phyloP scores from a whole-genome alignment of 2,888 invertebrate genomes.

The Odontocerum albicorne region DNA sequence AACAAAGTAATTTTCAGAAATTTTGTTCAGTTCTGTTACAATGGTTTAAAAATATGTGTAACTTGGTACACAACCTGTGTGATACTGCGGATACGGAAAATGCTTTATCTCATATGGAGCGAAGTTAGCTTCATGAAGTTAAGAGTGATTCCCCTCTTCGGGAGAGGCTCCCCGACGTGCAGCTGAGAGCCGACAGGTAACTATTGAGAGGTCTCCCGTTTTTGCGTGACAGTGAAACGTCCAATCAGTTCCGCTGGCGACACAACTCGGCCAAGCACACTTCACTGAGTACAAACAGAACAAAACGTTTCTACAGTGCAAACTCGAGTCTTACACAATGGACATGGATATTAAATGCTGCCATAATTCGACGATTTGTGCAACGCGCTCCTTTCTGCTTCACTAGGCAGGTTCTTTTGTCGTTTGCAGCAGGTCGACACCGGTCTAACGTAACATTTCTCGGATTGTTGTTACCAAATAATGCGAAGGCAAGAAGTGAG shows the following conservation, averaged over 20 bases:
- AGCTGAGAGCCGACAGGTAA: too few relatives aligned
- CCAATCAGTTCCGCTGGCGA: constrained; percentile 31
- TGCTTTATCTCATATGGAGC: too few relatives aligned
- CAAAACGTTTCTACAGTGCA: not conserved
- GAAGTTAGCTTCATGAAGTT: too few relatives aligned
- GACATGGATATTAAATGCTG: constrained; percentile 20
- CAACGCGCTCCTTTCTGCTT: constrained; percentile 22
- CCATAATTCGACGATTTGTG: constrained; percentile 25
- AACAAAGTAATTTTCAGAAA: too few relatives aligned
- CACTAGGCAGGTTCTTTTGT: constrained; percentile 18
- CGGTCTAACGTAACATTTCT: constrained; percentile 19
- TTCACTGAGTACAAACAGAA: constrained; percentile 9
- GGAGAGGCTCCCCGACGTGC: too few relatives aligned
- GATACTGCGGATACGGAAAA: too few relatives aligned
- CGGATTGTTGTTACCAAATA: constrained; percentile 28
- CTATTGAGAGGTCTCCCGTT: too few relatives aligned
- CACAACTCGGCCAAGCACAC: constrained; percentile 19
- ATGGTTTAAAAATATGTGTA: too few relatives aligned
- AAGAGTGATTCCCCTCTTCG: too few relatives aligned
- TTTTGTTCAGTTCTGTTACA: too few relatives aligned
- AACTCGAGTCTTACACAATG: constrained; percentile 20
- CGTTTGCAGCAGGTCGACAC: constrained; percentile 1
- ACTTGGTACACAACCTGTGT: too few relatives aligned
- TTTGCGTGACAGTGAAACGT: constrained; percentile 33
- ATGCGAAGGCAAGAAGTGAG: constrained; percentile 9